A percentile compares a stretch with the other conserved stretches of the same genome.
Evolutionary conservation across 2,113 vertebrate genomes (phyloP).

Genomic region (Lethenteron camtschaticum): DNA sequence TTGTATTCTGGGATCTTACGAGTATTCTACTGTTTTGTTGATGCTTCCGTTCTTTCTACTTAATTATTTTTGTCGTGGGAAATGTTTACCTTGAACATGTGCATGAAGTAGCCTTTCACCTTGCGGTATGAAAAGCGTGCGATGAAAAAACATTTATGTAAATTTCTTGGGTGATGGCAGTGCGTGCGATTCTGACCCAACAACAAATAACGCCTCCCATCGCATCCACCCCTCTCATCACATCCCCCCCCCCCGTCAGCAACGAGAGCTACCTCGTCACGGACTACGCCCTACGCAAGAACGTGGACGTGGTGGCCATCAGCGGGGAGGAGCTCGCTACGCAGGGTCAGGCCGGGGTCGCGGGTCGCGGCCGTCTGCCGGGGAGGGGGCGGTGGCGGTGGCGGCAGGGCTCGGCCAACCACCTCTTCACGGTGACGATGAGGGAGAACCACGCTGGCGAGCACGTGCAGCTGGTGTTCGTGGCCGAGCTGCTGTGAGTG

Average conservation of each 20-base stretch:
- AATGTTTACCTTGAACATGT: too few relatives aligned
- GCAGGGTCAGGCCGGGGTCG: too few relatives aligned
- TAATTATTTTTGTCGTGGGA: too few relatives aligned
- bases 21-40: too few relatives aligned
- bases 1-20: too few relatives aligned
- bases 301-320: conserved; percentile 30
- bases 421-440: conserved; percentile 41
- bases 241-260: conserved; percentile 16
- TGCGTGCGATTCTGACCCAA: too few relatives aligned
- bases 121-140: too few relatives aligned
- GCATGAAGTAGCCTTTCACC: too few relatives aligned
- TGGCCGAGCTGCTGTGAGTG: conserved; percentile 44
- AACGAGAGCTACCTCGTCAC: conserved; percentile 59
- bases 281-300: conserved; percentile 51
- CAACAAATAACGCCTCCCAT: not conserved
- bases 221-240: not conserved
- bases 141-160: too few relatives aligned
- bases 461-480: conserved; percentile 33
- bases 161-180: not conserved
- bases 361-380: conserved; percentile 8
- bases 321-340: conserved; percentile 18
- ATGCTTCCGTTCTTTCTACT: too few relatives aligned
- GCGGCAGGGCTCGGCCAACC: conserved; percentile 10
- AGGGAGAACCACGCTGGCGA: conserved; percentile 48
- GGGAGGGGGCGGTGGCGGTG: conserved; percentile 1